Base-by-base conservation (phyloP, 2,797 vertebrate species). In the Decapterus maruadsi region DNA sequence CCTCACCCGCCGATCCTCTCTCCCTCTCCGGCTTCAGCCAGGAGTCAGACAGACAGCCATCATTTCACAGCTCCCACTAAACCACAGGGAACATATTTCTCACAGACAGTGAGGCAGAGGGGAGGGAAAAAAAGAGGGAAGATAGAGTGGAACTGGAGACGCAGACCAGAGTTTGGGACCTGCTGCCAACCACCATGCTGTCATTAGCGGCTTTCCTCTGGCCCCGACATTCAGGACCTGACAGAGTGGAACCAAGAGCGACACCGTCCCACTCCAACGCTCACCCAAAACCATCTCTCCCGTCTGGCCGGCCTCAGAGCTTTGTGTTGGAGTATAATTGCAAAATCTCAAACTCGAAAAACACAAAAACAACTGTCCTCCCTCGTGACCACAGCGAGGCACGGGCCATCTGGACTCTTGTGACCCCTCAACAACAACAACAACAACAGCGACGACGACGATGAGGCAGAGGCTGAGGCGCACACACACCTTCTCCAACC, bases 1-100 rank as follows among this genome's bases (percentile, higher is more conserved):
- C 75, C 75, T 84, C 71, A 65, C 68, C 54, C 36, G 0, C 53
- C 62, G 59, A 73, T 55, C 62, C 75, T 63, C 63, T 61, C 9
- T 26, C 9, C 45, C 61, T 64, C 64, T 58, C 57, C 62, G 20
- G 48, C 40, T 42, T 43, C 70, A 7, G 72, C 54, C 78, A 75
- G 73, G 13, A 76, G 71, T 83, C 89, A 87, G 83, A 90, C 85
- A 87, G 89, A 80, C 88, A 81, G 87, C 78, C 78, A 48, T 92
- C 87, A 83, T 86, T 89, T 92, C 89, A 91, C 90, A 92, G 89
- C 84, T 92, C 87, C 87, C 85, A 86, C 85, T 71, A 85, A 93
- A 93, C 90, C 91, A 89, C 89, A 91, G 85, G 82, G 89, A 90
- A 81, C 85, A 83, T 78, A 86, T 87, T 92, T 90, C 87, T 91